phyloP scores from a whole-genome alignment of 2,113 vertebrate genomes.

The Callaeas wilsoni region DNA sequence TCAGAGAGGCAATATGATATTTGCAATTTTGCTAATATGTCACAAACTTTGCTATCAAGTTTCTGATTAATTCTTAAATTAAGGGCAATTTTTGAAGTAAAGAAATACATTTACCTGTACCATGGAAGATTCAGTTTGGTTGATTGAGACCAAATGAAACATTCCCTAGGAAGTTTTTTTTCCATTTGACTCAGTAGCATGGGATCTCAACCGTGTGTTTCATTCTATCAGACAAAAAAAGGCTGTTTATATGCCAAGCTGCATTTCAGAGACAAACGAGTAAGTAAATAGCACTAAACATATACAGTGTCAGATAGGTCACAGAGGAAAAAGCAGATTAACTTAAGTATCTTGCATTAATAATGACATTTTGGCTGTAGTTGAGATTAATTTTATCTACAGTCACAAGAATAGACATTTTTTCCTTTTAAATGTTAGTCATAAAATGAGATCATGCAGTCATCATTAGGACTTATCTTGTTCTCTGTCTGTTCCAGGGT shows the following conservation, averaged over 20 bases:
- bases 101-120: not conserved
- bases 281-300: constrained; percentile 7
- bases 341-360: not conserved
- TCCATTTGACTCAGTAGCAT: not conserved
- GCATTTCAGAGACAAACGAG: not conserved
- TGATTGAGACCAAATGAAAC: not conserved
- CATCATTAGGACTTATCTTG: constrained; percentile 50
- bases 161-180: not conserved
- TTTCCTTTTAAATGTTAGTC: constrained; percentile 75
- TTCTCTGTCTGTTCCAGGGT: constrained; percentile 56
- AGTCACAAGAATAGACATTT: constrained; percentile 57
- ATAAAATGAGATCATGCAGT: constrained; percentile 64
- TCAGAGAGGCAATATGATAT: not conserved
- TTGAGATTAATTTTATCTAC: constrained; percentile 32
- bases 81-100: not conserved
- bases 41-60: not conserved
- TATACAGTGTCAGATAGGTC: not conserved
- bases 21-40: not conserved
- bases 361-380: constrained; percentile 14
- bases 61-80: not conserved
- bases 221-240: not conserved
- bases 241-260: not conserved
- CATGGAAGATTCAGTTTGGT: not conserved
- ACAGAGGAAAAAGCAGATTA: constrained; percentile 1
- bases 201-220: not conserved